Evolutionary conservation across 2,888 invertebrate species (phyloP).

Genomic region (Coecobrya sp.): DNA sequence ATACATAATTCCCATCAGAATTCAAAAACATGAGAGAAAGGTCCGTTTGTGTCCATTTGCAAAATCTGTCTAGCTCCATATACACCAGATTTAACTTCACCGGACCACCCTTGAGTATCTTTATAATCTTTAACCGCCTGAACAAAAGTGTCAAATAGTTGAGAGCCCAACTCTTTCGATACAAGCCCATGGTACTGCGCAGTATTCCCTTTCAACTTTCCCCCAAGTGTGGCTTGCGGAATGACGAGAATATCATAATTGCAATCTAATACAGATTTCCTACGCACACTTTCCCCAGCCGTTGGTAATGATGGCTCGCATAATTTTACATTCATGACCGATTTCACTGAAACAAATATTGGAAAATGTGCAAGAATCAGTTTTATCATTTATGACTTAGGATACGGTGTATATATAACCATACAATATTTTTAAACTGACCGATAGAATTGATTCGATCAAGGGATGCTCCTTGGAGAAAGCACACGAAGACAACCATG

Average conservation of each 20-base stretch:
- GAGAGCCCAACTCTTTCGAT: slow-evolving; percentile 87
- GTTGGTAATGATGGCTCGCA: slow-evolving; percentile 73
- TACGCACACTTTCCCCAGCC: slow-evolving; percentile 36
- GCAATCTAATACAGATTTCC: slow-evolving; percentile 80
- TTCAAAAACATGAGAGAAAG: slow-evolving; percentile 88
- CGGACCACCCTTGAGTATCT: slow-evolving; percentile 69
- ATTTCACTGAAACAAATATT: slow-evolving; percentile 77
- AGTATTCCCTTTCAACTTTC: slow-evolving; percentile 88
- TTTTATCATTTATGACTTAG: no score
- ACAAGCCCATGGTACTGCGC: slow-evolving; percentile 88
- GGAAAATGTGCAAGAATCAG: neutral
- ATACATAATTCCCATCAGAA: slow-evolving; percentile 81
- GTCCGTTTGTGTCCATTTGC: slow-evolving; percentile 88
- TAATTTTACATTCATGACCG: slow-evolving; percentile 80
- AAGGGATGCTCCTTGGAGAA: slow-evolving; percentile 87
- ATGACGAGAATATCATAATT: slow-evolving; percentile 88
- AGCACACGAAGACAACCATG: slow-evolving; percentile 88
- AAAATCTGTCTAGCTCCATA: slow-evolving; percentile 88
- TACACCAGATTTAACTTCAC: slow-evolving; percentile 87
- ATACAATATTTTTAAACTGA: no score
- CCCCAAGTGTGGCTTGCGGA: slow-evolving; percentile 88
- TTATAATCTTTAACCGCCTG: slow-evolving; percentile 83
- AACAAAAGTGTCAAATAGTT: slow-evolving; percentile 87
- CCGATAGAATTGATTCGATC: slow-evolving; percentile 87
- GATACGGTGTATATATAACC: no score